Base-by-base conservation (phyloP, 1,140 invertebrate genomes). In the Pogonomyrmex californicus region DNA sequence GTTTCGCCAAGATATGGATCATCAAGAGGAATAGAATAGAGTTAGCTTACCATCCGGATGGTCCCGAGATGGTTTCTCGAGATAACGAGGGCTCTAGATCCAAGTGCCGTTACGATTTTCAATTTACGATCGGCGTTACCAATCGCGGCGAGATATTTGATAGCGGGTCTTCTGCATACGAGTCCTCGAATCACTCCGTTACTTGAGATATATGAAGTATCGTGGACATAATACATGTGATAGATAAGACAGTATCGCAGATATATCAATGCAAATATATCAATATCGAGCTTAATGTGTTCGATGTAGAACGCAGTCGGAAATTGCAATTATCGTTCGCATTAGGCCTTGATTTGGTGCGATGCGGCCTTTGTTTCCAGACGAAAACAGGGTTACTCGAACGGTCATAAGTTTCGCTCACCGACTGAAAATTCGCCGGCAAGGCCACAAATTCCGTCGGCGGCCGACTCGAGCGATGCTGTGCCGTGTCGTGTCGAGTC, bases 381-480 rank as follows among this genome's bases (percentile, higher is more conserved):
- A 65, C 17, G 73, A 65, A 85, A 85, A 85, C 60, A 85, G 82
- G 60, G 73, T 78, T 65, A 85, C 73, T 78, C 82, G 71, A 78
- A 85, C 82, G 73, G 33, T 41, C 82, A 23, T 85, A 85, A 85
- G 82, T 78, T 85, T 85, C 54, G 82, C 1, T 14, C 73, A 12
- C 17, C 38, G 60, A 17, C 30, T 66, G 82, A 85, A 85, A 85
- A 76, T 78, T 78, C 82, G 12, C 81, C 58, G 81, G 17, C 82
- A 85, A 41, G 82, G 71, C 70, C 58, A 85, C 70, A 66, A 77
- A 85, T 85, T 85, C 54, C 68, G 44, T 78, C 44, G 71, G 49
- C 70, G 81, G 41, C 54, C 38, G 56, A 77, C 10, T 14, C 75
- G 38, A 30, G 14, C 12, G 78, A 10, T 41, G 54, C 73, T 38